Conservation (phyloP, 1,140 invertebrate genomes). For the Oscheius sp. region DNA sequence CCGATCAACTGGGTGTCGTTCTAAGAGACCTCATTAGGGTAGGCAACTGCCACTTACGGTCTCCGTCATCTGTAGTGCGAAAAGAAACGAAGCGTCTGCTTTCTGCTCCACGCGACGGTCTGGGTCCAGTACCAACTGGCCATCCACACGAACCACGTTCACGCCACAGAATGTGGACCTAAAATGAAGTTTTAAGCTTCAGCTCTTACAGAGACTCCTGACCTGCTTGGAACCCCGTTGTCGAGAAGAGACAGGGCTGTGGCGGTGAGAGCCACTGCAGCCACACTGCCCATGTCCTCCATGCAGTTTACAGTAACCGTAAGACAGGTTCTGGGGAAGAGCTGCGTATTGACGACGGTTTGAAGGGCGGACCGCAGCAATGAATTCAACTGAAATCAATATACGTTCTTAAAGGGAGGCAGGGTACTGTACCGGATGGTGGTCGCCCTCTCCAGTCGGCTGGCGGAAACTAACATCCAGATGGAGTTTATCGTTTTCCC, state of each 20-base stretch:
- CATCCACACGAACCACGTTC: constrained; percentile 18
- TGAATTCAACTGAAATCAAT: constrained; percentile 12
- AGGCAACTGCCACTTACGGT: background rate
- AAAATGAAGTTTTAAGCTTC: background rate
- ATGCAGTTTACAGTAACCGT: constrained; percentile 21
- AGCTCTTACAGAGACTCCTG: background rate
- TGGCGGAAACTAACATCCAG: constrained; percentile 28
- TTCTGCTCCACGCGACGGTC: constrained; percentile 9
- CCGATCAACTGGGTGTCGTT: background rate
- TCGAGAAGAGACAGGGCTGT: constrained; percentile 25
- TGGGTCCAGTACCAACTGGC: constrained; percentile 27
- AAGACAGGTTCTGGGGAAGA: constrained; percentile 19
- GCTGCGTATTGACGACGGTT: constrained; percentile 4
- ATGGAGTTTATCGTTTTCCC: constrained; percentile 7
- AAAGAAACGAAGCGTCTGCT: constrained; percentile 11
- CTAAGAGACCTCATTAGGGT: background rate
- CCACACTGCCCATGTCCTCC: constrained; percentile 21
- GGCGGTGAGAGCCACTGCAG: constrained; percentile 11
- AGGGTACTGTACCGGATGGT: constrained; percentile 1
- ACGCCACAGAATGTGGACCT: constrained; percentile 36
- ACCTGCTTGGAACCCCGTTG: constrained; percentile 28
- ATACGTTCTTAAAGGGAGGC: background rate
- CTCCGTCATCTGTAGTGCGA: background rate
- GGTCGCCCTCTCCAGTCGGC: constrained; percentile 7
- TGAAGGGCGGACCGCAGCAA: constrained; percentile 11